These are phyloP conservation scores for Drosophila guanche DNA, from an alignment of 1,140 invertebrate genomes.

Conservation along the genomic window DNA sequence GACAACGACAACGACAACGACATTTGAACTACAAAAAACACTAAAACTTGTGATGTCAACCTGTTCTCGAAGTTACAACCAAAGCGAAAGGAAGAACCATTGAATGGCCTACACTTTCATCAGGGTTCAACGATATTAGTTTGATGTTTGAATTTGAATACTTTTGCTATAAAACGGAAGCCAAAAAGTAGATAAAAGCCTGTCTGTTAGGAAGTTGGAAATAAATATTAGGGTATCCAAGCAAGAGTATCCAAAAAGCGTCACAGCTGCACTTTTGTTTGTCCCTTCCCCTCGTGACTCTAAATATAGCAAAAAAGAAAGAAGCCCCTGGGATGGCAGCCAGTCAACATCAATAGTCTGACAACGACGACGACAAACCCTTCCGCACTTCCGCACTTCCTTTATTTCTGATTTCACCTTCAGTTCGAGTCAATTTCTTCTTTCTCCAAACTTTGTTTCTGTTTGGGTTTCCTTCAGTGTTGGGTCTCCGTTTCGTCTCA, in stretches of 20 bases:
- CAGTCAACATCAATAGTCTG: conserved; percentile 8
- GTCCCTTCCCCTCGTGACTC: background rate
- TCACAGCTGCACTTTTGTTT: no score
- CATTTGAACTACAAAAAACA: conserved; percentile 61
- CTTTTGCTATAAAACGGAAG: no score
- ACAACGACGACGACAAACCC: no score
- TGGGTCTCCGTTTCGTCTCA: conserved; percentile 43
- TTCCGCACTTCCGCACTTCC: no score
- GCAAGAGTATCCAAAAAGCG: no score
- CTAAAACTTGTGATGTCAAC: conserved; percentile 65
- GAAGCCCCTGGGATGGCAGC: conserved; percentile 22
- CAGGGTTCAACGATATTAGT: no score
- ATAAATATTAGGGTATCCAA: no score
- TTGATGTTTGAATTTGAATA: no score
- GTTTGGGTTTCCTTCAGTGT: conserved; percentile 17
- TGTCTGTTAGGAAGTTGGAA: no score
- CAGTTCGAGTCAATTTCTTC: conserved; percentile 63
- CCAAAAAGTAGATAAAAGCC: no score
- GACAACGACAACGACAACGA: conserved; percentile 9
- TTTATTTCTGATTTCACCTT: conserved; percentile 54
- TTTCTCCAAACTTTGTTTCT: conserved; percentile 26
- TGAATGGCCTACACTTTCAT: background rate
- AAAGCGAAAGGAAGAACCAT: conserved; percentile 29
- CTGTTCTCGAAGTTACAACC: conserved; percentile 66
- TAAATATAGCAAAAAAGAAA: conserved; percentile 22